Evolutionary conservation across 64 coral and sea anemone genomes (phyloP).

Genomic region (Montipora sp.): DNA sequence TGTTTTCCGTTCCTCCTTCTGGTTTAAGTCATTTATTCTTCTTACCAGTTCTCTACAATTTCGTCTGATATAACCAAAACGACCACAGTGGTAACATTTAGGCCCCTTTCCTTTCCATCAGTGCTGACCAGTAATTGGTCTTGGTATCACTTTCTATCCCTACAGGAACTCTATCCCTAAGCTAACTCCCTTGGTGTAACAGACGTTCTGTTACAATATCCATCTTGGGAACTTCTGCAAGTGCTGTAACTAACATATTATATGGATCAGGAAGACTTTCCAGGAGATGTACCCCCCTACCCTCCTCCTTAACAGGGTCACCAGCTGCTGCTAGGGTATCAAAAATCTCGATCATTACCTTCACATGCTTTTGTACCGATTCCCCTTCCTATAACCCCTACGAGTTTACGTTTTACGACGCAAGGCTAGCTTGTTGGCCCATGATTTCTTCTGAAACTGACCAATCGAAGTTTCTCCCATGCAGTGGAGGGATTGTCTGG

Average conservation of each 20-base stretch:
- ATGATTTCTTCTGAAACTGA: conserved; percentile 48
- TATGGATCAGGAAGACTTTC: no score
- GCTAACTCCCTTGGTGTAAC: neutral
- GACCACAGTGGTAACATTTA: conserved; percentile 28
- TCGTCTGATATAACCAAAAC: conserved; percentile 32
- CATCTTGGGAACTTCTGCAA: no score
- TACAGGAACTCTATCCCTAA: conserved; percentile 44
- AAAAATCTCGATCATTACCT: no score
- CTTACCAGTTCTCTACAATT: neutral
- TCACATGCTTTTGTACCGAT: no score
- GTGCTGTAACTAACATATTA: no score
- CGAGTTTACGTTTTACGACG: neutral
- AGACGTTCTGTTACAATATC: no score
- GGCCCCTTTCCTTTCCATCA: neutral
- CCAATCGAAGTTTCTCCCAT: conserved; percentile 7
- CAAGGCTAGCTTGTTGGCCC: conserved; percentile 49
- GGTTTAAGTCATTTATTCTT: neutral
- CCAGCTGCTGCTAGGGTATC: no score
- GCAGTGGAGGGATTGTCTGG: conserved; percentile 14
- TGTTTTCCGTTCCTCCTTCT: neutral
- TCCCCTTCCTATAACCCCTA: no score
- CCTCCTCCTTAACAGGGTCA: no score
- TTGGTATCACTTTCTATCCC: neutral
- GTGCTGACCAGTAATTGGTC: no score
- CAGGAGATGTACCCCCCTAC: no score